Evolutionary conservation across 2,888 invertebrate species (phyloP).

Genomic region (Sesia bembeciformis): DNA sequence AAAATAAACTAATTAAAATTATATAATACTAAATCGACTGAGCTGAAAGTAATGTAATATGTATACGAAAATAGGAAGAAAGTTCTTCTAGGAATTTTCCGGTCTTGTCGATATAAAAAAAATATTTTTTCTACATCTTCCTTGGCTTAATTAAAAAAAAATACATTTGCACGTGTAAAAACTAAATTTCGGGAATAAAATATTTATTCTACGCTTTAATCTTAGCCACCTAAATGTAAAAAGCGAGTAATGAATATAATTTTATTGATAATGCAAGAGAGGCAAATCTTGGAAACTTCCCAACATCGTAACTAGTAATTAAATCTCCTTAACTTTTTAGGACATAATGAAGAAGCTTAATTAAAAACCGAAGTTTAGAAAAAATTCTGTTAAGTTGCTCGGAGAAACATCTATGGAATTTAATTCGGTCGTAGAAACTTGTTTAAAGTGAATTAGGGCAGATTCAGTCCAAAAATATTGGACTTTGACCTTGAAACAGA

Average conservation of each 20-base stretch:
- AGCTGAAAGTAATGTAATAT: too few relatives aligned
- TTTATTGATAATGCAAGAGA: too few relatives aligned
- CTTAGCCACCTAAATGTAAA: too few relatives aligned
- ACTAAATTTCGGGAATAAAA: neutral
- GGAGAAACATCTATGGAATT: neutral
- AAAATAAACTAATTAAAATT: too few relatives aligned
- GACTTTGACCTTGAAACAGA: neutral
- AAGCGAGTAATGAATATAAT: neutral
- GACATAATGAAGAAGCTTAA: constrained; percentile 17
- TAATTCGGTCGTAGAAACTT: neutral
- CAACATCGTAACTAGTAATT: constrained; percentile 8
- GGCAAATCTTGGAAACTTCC: neutral
- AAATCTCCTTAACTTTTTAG: constrained; percentile 9
- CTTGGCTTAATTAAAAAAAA: neutral
- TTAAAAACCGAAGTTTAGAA: constrained; percentile 13
- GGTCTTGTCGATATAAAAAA: too few relatives aligned
- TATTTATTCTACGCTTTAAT: too few relatives aligned
- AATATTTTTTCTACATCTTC: neutral
- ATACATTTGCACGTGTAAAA: neutral
- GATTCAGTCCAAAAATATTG: neutral
- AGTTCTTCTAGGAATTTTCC: too few relatives aligned
- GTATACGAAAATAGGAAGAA: too few relatives aligned
- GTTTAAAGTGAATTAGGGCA: neutral
- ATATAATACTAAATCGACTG: too few relatives aligned
- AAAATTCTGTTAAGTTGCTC: neutral